phyloP scores from a whole-genome alignment of 1,140 invertebrate species.

The Cephus cinctus region DNA sequence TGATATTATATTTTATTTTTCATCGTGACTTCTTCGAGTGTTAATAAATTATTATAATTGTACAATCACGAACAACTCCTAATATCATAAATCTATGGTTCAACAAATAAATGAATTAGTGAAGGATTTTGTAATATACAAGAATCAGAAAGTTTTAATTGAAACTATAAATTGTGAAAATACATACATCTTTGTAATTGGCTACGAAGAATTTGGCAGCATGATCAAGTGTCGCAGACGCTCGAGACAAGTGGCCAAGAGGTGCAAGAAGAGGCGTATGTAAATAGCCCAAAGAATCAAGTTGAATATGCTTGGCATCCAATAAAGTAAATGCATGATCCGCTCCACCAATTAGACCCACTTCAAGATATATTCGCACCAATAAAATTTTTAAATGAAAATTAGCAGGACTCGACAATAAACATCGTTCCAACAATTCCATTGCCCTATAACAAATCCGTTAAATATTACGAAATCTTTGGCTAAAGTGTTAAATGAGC shows the following conservation, averaged over 20 bases:
- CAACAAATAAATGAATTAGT: too few relatives aligned
- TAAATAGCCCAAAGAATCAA: constrained; percentile 87
- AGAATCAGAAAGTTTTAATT: too few relatives aligned
- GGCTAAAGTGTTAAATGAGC: neutral
- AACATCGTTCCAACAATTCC: constrained; percentile 57
- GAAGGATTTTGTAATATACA: too few relatives aligned
- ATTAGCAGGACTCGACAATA: constrained; percentile 62
- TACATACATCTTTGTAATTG: constrained; percentile 81
- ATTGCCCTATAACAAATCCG: constrained; percentile 30
- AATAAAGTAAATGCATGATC: constrained; percentile 55
- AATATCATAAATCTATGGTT: too few relatives aligned
- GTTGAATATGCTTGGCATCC: constrained; percentile 92
- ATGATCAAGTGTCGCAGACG: constrained; percentile 64
- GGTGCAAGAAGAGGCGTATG: constrained; percentile 72
- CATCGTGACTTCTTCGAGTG: too few relatives aligned
- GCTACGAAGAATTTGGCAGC: constrained; percentile 84
- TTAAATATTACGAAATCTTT: constrained; percentile 1
- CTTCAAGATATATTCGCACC: constrained; percentile 60
- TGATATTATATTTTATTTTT: too few relatives aligned
- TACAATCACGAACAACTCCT: too few relatives aligned
- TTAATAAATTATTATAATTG: too few relatives aligned
- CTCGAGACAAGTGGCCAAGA: constrained; percentile 67
- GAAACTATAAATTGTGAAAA: too few relatives aligned
- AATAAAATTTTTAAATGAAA: constrained; percentile 65
- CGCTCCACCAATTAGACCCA: constrained; percentile 48